Conservation (phyloP, 2,888 invertebrate species). For the Tridacna crocea region DNA sequence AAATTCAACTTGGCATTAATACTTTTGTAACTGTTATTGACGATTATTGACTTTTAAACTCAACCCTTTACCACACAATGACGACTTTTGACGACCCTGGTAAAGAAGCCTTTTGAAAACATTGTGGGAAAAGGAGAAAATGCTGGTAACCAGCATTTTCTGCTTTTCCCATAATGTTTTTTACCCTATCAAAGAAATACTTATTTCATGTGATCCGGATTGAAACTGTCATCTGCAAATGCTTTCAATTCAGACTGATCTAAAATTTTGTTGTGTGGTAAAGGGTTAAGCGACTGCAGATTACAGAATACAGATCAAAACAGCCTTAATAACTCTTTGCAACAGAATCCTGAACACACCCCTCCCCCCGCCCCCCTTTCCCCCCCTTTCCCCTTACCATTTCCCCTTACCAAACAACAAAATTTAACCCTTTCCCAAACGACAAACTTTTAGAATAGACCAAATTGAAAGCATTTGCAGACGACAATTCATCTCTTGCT, state of each 20-base stretch:
- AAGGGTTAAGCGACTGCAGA: too few species aligned
- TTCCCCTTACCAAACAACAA: background rate
- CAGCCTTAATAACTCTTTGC: too few species aligned
- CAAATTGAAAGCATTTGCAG: background rate
- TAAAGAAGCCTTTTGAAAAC: background rate
- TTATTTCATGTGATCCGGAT: background rate
- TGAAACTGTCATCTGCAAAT: background rate
- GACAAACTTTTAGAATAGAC: too few species aligned
- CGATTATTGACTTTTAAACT: too few species aligned
- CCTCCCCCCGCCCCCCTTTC: too few species aligned
- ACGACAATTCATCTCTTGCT: background rate
- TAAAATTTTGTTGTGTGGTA: background rate
- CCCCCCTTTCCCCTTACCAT: background rate
- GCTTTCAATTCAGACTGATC: background rate
- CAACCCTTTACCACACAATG: too few species aligned
- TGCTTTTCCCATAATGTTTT: background rate
- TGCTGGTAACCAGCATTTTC: constrained; percentile 5
- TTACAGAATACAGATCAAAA: too few species aligned
- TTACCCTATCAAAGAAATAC: background rate
- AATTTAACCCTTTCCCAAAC: background rate
- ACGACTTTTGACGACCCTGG: background rate
- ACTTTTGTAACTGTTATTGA: too few species aligned
- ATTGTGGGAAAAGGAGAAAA: constrained; percentile 7
- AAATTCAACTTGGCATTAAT: too few species aligned
- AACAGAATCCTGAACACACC: too few species aligned